Base-by-base conservation (phyloP, 2,797 vertebrate species). In the Cossypha niveicapilla region DNA sequence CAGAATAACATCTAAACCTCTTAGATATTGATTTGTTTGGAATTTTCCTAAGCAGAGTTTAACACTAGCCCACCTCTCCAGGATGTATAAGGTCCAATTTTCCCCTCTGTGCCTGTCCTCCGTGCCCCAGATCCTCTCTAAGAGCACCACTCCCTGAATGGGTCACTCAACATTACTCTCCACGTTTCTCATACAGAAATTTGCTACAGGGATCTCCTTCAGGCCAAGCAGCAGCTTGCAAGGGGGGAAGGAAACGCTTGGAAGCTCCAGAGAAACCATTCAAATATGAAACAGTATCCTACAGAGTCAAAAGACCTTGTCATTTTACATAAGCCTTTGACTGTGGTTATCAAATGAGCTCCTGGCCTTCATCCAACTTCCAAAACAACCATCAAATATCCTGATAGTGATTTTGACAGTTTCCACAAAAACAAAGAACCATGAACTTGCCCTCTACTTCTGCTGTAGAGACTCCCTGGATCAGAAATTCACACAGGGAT, bases 311-410 rank as follows among this genome's bases (percentile, higher is more conserved):
- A 79, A 90, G 85, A 37, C 62, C 56, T 53, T n/a, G 73, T 57
- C 60, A 32, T 90, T 88, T 75, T 73, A 61, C 77, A 86, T 58
- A 79, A 87, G 41, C 86, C 70, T 92, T 83, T 90, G 73, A 68
- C 44, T 86, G 61, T 8, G 48, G 63, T 63, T 65, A 77, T 77
- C 81, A 92, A 87, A 94, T 41, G 28, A 87, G 68, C 54, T 75
- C 10, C 34, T 91, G 90, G 92, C 81, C 72, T 47, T 41, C 27
- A 37, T 48, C 90, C 93, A 92, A 8, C 35, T 89, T 77, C 75
- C 68, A 81, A 86, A 88, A 90, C 62, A 56, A 68, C 35, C 41
- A 65, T 21, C 76, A 60, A 87, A 90, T 53, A 85, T 9, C 68
- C 74, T 42, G 39, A 82, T 39, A 32, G 2, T 1, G 2, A 65